Evolutionary conservation across 92 coral and sea anemone genomes (phyloP).

Genomic region (Umimayanthus kanabou): DNA sequence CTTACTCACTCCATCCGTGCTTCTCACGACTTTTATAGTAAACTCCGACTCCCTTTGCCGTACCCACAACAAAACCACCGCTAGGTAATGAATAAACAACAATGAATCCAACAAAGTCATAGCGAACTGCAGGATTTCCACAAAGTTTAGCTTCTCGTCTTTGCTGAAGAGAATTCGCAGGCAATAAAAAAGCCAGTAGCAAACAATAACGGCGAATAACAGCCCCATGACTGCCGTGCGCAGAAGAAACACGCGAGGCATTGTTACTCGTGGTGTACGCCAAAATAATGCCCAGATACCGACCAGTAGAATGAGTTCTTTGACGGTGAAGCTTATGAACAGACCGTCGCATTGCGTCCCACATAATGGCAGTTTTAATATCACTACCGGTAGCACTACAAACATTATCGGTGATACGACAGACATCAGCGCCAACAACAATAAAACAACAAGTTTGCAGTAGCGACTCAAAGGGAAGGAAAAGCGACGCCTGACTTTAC

Average conservation of each 20-base stretch:
- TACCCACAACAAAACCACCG: constrained; percentile 92
- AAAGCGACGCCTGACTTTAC: constrained; percentile 71
- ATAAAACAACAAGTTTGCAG: constrained; percentile 71
- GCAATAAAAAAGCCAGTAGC: constrained; percentile 95
- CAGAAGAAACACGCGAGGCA: constrained; percentile 92
- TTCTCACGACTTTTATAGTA: constrained; percentile 94
- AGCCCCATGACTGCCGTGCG: constrained; percentile 84
- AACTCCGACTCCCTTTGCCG: constrained; percentile 86
- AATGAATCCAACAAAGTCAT: constrained; percentile 82
- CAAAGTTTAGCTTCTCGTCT: constrained; percentile 43
- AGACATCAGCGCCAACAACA: constrained; percentile 74
- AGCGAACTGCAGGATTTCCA: constrained; percentile 74
- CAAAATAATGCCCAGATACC: constrained; percentile 99
- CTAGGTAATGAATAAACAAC: constrained; percentile 86
- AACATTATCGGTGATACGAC: constrained; percentile 87
- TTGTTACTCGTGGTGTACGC: constrained; percentile 83
- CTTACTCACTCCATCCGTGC: constrained; percentile 90
- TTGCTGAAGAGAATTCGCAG: constrained; percentile 76
- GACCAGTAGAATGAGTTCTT: constrained; percentile 79
- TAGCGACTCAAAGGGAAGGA: constrained; percentile 78
- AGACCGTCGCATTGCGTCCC: constrained; percentile 87
- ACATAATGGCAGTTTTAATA: constrained; percentile 78
- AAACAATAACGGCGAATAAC: constrained; percentile 80
- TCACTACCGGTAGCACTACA: constrained; percentile 80
- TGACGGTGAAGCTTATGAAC: constrained; percentile 90